phyloP scores from a whole-genome alignment of 2,888 invertebrate genomes.

The Agonopterix alstromeriana region DNA sequence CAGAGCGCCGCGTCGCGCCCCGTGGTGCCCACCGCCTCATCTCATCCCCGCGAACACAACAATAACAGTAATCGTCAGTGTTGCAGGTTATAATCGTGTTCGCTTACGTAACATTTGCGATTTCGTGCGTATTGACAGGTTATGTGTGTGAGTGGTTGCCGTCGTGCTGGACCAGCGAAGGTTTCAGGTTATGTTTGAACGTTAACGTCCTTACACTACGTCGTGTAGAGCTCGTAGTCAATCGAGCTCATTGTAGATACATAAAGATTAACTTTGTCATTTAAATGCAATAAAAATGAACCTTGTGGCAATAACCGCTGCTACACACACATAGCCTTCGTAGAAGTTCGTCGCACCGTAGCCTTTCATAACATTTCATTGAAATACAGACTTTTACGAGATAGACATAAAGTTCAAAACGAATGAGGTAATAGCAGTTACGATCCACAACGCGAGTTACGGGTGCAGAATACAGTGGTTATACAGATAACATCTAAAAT shows the following conservation, averaged over 20 bases:
- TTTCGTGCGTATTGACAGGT: conserved; percentile 54
- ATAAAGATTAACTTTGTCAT: conserved; percentile 9
- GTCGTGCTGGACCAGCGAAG: conserved; percentile 9
- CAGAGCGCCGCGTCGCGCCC: conserved; percentile 27
- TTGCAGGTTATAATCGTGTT: conserved; percentile 25
- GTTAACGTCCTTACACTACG: too few relatives aligned
- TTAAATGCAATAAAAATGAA: conserved; percentile 9
- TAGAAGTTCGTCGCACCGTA: conserved; percentile 21
- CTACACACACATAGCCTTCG: conserved; percentile 35
- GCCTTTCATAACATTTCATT: conserved; percentile 17
- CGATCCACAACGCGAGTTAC: too few relatives aligned
- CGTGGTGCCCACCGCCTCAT: conserved; percentile 43
- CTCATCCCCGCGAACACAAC: conserved; percentile 33
- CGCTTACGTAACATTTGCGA: conserved; percentile 56
- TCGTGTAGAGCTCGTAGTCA: neutral
- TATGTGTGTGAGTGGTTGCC: conserved; percentile 41
- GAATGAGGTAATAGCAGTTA: neutral
- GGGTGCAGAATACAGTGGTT: too few relatives aligned
- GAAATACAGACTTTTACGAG: conserved; percentile 25
- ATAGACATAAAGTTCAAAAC: conserved; percentile 22
- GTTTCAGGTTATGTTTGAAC: conserved; percentile 1
- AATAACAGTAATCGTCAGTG: conserved; percentile 44
- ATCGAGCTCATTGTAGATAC: conserved; percentile 1
- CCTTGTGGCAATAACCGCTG: conserved; percentile 22
- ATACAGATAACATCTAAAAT: too few relatives aligned